A percentile compares a stretch with the other conserved stretches of the same genome.
Conservation (phyloP, 2,113 vertebrate species). For the mouse (Mus musculus) region GRCm39 chrX:45638001-45638500, state of each 20-base stretch:
- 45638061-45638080: not conserved
- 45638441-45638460: slow-evolving; percentile 72
- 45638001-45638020: too few species aligned
- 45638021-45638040: not conserved
- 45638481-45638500: slow-evolving; percentile 79
- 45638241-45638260: slow-evolving; percentile 81
- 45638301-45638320: slow-evolving; percentile 80
- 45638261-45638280: slow-evolving; percentile 87
- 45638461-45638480: slow-evolving; percentile 67
- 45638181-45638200: slow-evolving; percentile 82
- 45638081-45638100: slow-evolving; percentile 59
- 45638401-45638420: slow-evolving; percentile 78
- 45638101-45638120: slow-evolving; percentile 64
- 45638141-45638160: slow-evolving; percentile 81
- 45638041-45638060: not conserved
- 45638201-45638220: slow-evolving; percentile 86
- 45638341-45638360: slow-evolving; percentile 83
- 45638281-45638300: slow-evolving; percentile 80
- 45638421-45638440: slow-evolving; percentile 68
- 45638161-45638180: slow-evolving; percentile 77
- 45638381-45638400: slow-evolving; percentile 74
- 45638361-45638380: slow-evolving; percentile 83
- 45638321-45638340: slow-evolving; percentile 84
- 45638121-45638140: slow-evolving; percentile 74
- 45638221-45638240: slow-evolving; percentile 85